Percentiles rank a stretch among this genome's conserved stretches.
These are phyloP conservation scores for Gnathonemus echidnorhynchus DNA, from an alignment of 2,113 vertebrate species.

Conservation along the genomic window DNA sequence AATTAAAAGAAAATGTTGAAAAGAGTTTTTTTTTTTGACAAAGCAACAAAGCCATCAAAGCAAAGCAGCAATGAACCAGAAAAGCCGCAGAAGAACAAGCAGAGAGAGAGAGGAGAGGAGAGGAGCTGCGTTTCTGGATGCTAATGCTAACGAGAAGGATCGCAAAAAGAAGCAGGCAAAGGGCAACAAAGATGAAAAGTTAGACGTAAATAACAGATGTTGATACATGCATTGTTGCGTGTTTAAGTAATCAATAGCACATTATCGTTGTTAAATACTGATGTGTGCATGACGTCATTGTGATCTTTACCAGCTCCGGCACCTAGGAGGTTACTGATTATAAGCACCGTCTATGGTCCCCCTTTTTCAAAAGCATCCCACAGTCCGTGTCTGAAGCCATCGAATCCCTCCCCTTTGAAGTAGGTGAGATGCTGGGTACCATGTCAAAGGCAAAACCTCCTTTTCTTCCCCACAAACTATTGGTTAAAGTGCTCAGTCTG, in stretches of 20 bases:
- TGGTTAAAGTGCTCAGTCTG: constrained; percentile 47
- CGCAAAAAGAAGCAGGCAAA: not conserved
- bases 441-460: constrained; percentile 35
- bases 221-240: not conserved
- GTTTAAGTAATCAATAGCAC: not conserved
- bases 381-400: not conserved
- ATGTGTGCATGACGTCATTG: not conserved
- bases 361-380: not conserved
- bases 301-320: not conserved
- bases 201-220: not conserved
- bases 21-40: too few relatives aligned
- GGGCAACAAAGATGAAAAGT: not conserved
- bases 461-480: constrained; percentile 48
- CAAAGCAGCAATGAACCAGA: not conserved
- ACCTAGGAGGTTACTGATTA: not conserved
- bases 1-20: not conserved
- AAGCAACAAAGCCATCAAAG: not conserved
- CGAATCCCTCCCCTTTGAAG: constrained; percentile 35
- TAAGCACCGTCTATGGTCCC: not conserved
- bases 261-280: not conserved
- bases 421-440: constrained; percentile 56
- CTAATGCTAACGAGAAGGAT: too few relatives aligned
- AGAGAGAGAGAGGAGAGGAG: too few relatives aligned
- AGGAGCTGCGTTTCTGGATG: too few relatives aligned
- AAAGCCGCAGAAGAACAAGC: not conserved